phyloP scores from a whole-genome alignment of 2,113 vertebrate species.

The Ginglymostoma cirratum region DNA sequence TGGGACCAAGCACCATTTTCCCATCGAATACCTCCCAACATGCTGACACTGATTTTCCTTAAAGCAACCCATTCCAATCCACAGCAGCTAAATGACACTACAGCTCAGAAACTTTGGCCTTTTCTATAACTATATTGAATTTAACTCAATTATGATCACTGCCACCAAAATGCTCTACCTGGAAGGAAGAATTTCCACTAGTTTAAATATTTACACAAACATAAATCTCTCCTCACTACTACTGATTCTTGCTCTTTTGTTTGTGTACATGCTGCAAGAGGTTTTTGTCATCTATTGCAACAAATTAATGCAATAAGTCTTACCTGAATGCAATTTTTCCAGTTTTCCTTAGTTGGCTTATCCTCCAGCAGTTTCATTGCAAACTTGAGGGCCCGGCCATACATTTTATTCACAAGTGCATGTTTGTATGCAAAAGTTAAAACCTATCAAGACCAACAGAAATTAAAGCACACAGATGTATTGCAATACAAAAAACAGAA shows the following conservation, averaged over 20 bases:
- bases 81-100: not conserved
- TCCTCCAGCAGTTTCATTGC: conserved; percentile 91
- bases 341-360: conserved; percentile 91
- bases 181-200: not conserved
- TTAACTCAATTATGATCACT: not conserved
- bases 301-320: conserved; percentile 35
- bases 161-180: not conserved
- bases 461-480: not conserved
- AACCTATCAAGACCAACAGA: conserved; percentile 59
- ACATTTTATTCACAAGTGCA: conserved; percentile 87
- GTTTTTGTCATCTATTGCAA: too few species aligned
- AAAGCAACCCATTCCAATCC: not conserved
- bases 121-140: not conserved
- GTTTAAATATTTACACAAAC: not conserved
- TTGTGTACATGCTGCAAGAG: not conserved
- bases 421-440: conserved; percentile 95
- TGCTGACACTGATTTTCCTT: not conserved
- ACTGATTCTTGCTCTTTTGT: not conserved
- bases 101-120: not conserved
- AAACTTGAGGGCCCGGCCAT: conserved; percentile 85
- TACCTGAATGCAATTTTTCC: conserved; percentile 94
- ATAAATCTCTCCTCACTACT: too few species aligned
- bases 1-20: not conserved
- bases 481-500: not conserved
- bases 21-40: not conserved